Percentiles rank a stretch among this genome's conserved stretches.
phyloP scores from a whole-genome alignment of 2,797 vertebrate species.

The Artibeus lituratus region DNA sequence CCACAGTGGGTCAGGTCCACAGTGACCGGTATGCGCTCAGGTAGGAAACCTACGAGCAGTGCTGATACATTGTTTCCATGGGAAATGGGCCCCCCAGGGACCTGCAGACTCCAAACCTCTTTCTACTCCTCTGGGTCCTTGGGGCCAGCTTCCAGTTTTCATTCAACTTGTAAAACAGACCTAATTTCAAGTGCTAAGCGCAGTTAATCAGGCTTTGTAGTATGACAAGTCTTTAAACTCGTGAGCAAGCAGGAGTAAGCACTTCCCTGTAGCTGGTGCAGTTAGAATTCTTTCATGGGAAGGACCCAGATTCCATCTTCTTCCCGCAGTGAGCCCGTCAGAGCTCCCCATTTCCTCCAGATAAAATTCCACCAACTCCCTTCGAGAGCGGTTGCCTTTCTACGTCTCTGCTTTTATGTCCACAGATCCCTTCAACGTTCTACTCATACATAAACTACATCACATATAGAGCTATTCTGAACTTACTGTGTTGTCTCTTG shows the following conservation, averaged over 20 bases:
- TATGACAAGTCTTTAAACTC: not conserved
- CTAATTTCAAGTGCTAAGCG: not conserved
- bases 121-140: not conserved
- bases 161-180: not conserved
- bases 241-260: too few species aligned
- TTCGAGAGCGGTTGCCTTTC: not conserved
- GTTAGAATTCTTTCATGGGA: not conserved
- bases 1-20: not conserved
- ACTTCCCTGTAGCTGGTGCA: rapidly evolving
- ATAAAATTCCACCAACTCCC: not conserved
- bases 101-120: not conserved
- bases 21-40: too few species aligned
- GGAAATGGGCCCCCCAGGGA: too few species aligned
- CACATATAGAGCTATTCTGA: not conserved
- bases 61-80: too few species aligned
- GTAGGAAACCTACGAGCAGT: not conserved
- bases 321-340: not conserved
- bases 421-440: not conserved
- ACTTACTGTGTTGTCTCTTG: not conserved
- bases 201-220: not conserved
- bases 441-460: not conserved
- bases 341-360: not conserved
- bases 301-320: not conserved
- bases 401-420: not conserved
- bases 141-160: not conserved